Percentiles rank a stretch among this genome's conserved stretches.
Conservation (phyloP, 2,797 vertebrate genomes). For the Chelon auratus region DNA sequence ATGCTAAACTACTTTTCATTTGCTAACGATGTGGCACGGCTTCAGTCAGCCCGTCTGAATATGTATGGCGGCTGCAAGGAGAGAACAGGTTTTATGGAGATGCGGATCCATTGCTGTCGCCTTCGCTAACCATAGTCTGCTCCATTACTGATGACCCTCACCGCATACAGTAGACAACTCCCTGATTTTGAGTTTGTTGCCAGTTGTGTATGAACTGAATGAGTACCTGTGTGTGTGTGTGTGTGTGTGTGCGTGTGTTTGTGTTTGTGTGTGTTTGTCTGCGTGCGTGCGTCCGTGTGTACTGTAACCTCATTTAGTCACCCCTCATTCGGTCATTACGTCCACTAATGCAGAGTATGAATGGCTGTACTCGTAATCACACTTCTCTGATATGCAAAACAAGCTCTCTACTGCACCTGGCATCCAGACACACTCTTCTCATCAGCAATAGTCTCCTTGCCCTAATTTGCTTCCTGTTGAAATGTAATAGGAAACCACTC, state of each 20-base stretch:
- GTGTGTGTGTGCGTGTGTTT: constrained; percentile 9
- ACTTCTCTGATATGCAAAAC: constrained; percentile 86
- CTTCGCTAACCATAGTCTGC: constrained; percentile 42
- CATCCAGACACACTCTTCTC: constrained; percentile 74
- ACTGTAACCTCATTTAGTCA: constrained; percentile 69
- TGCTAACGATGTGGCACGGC: constrained; percentile 82
- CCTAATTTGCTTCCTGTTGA: constrained; percentile 76
- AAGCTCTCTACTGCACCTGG: constrained; percentile 79
- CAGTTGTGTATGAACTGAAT: constrained; percentile 2
- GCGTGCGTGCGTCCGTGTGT: constrained; percentile 12
- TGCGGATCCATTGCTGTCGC: constrained; percentile 62
- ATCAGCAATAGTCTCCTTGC: constrained; percentile 68
- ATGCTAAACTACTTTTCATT: constrained; percentile 86
- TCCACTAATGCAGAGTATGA: constrained; percentile 73
- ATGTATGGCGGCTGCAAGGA: constrained; percentile 65
- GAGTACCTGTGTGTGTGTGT: background rate
- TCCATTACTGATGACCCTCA: constrained; percentile 73
- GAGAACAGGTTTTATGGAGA: constrained; percentile 77
- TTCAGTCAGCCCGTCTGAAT: constrained; percentile 81
- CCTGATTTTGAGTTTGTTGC: constrained; percentile 34
- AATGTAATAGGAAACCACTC: constrained; percentile 82
- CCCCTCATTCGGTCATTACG: constrained; percentile 80
- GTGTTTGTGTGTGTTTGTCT: background rate
- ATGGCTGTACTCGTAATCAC: constrained; percentile 76
- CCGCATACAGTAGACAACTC: constrained; percentile 30